Percentiles rank a stretch among this genome's conserved stretches.
Evolutionary conservation across 2,113 vertebrate genomes (phyloP).

Genomic region (Oncorhynchus kisutch): DNA sequence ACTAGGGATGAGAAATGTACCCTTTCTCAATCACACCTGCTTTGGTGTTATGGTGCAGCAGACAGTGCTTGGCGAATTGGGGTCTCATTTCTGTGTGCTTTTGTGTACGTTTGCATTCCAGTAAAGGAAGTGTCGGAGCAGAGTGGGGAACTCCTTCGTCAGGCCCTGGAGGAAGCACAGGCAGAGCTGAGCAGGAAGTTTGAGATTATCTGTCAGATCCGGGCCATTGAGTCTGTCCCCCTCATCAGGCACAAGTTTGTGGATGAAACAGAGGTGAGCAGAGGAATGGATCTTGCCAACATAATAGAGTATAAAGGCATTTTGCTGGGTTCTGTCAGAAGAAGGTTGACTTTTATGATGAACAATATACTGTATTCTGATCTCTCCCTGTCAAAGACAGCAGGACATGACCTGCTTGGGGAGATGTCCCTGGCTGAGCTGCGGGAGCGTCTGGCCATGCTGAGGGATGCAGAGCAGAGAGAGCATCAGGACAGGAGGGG

Average conservation of each 20-base stretch:
- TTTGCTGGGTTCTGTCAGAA: too few species aligned
- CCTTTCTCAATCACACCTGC: not conserved
- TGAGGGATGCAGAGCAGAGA: constrained; percentile 73
- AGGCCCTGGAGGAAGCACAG: constrained; percentile 73
- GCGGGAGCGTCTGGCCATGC: constrained; percentile 77
- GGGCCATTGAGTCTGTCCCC: constrained; percentile 74
- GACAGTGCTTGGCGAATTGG: not conserved
- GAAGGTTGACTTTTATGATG: too few species aligned
- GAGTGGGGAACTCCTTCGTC: constrained; percentile 75
- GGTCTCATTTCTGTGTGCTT: constrained; percentile 2
- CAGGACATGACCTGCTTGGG: constrained; percentile 80
- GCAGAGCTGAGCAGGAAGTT: constrained; percentile 75
- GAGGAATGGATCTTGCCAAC: not conserved
- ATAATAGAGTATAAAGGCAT: too few species aligned
- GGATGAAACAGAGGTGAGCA: constrained; percentile 85
- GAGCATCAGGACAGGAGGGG: constrained; percentile 78
- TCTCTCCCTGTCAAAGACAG: constrained; percentile 65
- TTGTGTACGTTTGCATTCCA: constrained; percentile 48
- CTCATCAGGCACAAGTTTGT: constrained; percentile 70
- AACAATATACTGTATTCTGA: too few species aligned
- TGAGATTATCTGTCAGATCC: constrained; percentile 79
- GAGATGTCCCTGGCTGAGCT: constrained; percentile 93
- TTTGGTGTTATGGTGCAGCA: not conserved
- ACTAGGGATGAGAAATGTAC: too few species aligned
- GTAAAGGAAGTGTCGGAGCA: constrained; percentile 83